Conservation (phyloP, 2,888 invertebrate genomes). For the Octonoba sinensis region DNA sequence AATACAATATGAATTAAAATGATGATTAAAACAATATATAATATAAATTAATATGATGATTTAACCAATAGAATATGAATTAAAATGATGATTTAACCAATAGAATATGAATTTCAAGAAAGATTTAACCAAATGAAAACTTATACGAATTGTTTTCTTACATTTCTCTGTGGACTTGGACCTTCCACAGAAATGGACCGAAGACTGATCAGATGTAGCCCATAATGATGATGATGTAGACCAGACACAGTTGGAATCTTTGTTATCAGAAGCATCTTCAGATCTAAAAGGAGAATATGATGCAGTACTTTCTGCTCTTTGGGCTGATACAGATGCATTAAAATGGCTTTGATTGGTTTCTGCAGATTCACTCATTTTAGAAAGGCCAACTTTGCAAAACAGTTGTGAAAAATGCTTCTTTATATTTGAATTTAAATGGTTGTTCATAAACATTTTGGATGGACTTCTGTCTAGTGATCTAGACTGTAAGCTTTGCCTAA, state of each 20-base stretch:
- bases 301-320: constrained; percentile 13
- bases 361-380: constrained; percentile 38
- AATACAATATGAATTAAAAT: too few species aligned
- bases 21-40: too few species aligned
- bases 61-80: too few species aligned
- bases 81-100: too few species aligned
- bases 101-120: too few species aligned
- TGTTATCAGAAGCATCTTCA: constrained; percentile 16
- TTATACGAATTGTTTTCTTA: neutral
- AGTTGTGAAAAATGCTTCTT: constrained; percentile 62
- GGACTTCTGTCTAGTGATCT: constrained; percentile 48
- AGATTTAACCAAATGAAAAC: too few species aligned
- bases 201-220: constrained; percentile 10
- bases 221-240: constrained; percentile 34
- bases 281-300: constrained; percentile 37
- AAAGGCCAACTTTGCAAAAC: constrained; percentile 46
- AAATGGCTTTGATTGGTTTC: constrained; percentile 26
- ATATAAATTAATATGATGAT: too few species aligned
- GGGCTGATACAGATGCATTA: constrained; percentile 17
- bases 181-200: constrained; percentile 25
- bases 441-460: constrained; percentile 45
- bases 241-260: constrained; percentile 30
- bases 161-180: neutral
- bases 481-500: constrained; percentile 40
- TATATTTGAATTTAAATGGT: constrained; percentile 54